Conservation (phyloP, 2,797 vertebrate species). For the Octomys mimax region DNA sequence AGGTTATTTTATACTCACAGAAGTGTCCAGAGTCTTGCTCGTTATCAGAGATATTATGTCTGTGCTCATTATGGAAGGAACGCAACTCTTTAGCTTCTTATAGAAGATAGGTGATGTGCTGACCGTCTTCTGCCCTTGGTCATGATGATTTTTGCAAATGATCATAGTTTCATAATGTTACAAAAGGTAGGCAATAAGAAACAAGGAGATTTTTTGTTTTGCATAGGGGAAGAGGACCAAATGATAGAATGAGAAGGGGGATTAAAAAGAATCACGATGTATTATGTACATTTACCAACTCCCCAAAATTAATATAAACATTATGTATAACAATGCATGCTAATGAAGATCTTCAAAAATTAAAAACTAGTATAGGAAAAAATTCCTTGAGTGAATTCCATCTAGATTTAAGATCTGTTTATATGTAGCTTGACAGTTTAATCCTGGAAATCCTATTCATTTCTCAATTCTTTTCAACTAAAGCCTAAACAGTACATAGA, state of each 20-base stretch:
- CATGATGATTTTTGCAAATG: neutral
- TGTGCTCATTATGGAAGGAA: neutral
- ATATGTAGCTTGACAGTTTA: neutral
- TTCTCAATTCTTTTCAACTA: conserved; percentile 2
- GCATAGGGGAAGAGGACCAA: neutral
- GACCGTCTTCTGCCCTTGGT: neutral
- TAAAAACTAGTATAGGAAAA: neutral
- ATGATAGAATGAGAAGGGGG: neutral
- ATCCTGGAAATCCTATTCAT: neutral
- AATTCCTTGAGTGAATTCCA: conserved; percentile 11
- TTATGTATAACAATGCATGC: neutral
- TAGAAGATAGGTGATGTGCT: neutral
- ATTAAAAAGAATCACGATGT: neutral
- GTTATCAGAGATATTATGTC: neutral
- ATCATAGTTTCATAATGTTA: neutral
- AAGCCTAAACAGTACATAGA: neutral
- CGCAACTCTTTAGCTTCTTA: neutral
- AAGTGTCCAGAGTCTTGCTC: neutral
- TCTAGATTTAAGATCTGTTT: conserved; percentile 23
- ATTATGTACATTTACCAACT: neutral
- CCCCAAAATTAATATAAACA: neutral
- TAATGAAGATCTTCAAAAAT: neutral
- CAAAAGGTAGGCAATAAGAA: neutral
- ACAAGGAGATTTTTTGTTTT: neutral
- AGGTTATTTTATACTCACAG: neutral